These are phyloP conservation scores for Coryphaenoides rupestris DNA, from an alignment of 2,113 vertebrate species.

Conservation along the genomic window DNA sequence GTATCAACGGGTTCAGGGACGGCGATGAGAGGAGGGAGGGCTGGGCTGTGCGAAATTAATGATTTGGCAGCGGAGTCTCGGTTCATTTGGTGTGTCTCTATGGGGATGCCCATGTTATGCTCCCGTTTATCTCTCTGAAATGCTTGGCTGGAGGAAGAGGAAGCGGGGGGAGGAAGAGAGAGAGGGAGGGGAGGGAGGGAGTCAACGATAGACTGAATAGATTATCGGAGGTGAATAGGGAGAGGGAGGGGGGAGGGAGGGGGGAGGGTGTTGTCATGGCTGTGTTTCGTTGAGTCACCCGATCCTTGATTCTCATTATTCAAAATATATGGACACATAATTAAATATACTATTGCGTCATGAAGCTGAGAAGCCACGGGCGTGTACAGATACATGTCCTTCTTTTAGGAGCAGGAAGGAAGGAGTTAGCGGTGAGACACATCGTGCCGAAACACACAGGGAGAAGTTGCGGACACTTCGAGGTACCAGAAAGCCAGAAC, in stretches of 20 bases:
- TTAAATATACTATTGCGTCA: no score
- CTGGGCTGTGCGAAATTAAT: slow-evolving; percentile 37
- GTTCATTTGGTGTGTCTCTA: slow-evolving; percentile 34
- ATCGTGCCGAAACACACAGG: no score
- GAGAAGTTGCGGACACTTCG: no score
- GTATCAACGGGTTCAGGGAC: neutral
- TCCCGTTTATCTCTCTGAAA: slow-evolving; percentile 10
- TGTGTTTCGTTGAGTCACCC: slow-evolving; percentile 12
- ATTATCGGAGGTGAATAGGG: no score
- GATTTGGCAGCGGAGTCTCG: slow-evolving; percentile 40
- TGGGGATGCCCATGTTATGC: neutral
- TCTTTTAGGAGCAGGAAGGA: no score
- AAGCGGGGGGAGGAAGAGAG: neutral
- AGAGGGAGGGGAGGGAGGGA: neutral
- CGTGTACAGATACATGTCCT: no score
- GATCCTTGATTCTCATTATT: slow-evolving; percentile 7
- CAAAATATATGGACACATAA: neutral
- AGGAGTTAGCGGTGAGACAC: no score
- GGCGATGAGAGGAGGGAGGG: slow-evolving; percentile 3
- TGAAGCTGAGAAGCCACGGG: no score
- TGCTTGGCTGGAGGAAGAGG: neutral
- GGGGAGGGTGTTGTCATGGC: slow-evolving; percentile 7
- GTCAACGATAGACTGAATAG: no score
- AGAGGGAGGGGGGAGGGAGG: neutral
- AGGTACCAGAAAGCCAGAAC: no score